phyloP scores from a whole-genome alignment of 2,797 vertebrate species.

The Chaetophractus vellerosus region DNA sequence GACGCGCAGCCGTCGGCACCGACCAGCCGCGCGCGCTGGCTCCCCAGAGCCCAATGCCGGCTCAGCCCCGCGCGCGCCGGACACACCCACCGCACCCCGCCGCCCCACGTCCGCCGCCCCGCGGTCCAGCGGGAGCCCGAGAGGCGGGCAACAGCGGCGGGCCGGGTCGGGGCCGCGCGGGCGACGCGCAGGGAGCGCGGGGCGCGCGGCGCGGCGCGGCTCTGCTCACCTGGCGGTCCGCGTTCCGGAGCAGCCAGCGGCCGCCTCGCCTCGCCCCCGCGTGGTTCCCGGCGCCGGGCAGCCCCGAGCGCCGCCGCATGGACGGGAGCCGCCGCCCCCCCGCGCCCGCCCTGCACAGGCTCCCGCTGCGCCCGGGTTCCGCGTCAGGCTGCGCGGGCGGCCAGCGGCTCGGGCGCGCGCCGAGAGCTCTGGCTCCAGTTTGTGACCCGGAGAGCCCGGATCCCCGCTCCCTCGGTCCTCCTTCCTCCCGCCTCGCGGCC shows the following conservation, averaged over 20 bases:
- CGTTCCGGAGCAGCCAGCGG: constrained; percentile 60
- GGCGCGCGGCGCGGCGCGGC: background rate
- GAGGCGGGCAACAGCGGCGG: background rate
- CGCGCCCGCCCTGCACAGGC: constrained; percentile 47
- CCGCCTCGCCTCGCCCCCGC: constrained; percentile 67
- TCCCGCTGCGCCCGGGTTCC: constrained; percentile 13
- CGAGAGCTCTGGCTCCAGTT: constrained; percentile 46
- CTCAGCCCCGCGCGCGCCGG: constrained; percentile 12
- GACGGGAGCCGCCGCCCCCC: constrained; percentile 65
- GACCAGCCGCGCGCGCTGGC: background rate
- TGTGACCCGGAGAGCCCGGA: constrained; percentile 36
- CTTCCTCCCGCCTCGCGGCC: constrained; percentile 69
- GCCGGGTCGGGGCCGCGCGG: background rate
- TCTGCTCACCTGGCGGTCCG: constrained; percentile 84
- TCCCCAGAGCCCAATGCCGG: background rate
- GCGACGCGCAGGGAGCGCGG: background rate
- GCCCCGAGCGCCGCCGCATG: constrained; percentile 72
- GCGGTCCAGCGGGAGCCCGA: background rate
- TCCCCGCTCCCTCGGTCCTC: constrained; percentile 53
- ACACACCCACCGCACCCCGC: constrained; percentile 69
- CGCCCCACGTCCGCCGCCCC: background rate
- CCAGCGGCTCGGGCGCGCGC: constrained; percentile 69
- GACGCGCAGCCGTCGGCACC: constrained; percentile 36
- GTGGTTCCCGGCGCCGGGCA: constrained; percentile 73
- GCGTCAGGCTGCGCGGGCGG: constrained; percentile 64